phyloP scores from a whole-genome alignment of 2,797 vertebrate species.

The Sarcophilus harrisii region DNA sequence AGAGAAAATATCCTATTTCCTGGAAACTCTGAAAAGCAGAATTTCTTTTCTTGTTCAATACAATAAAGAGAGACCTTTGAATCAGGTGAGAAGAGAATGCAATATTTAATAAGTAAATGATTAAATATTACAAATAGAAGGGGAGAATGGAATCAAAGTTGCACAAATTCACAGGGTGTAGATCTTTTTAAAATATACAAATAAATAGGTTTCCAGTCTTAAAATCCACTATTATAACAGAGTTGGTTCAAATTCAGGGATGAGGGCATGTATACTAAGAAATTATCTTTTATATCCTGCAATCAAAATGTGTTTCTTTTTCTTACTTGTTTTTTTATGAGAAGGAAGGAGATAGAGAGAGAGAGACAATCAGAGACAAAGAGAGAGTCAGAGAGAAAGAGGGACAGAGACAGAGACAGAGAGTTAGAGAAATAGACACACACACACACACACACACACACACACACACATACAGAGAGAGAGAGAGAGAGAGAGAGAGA shows the following conservation, averaged over 20 bases:
- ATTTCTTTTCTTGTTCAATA: constrained; percentile 86
- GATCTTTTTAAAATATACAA: constrained; percentile 47
- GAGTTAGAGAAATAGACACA: too few species aligned
- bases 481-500: not conserved
- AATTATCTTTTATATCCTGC: constrained; percentile 30
- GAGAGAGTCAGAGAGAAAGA: constrained; percentile 4
- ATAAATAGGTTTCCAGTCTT: not conserved
- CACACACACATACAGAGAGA: too few species aligned
- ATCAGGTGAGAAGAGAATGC: constrained; percentile 82
- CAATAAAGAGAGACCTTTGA: constrained; percentile 84
- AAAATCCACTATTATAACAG: constrained; percentile 38
- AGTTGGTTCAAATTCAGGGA: constrained; percentile 8
- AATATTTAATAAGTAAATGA: constrained; percentile 35
- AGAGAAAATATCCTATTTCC: constrained; percentile 85
- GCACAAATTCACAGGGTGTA: not conserved
- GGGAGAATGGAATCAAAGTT: constrained; percentile 20
- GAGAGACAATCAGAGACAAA: not conserved
- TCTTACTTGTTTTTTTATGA: constrained; percentile 51
- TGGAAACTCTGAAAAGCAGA: constrained; percentile 85
- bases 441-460: too few species aligned
- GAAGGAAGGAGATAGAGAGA: not conserved
- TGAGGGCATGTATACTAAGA: constrained; percentile 56
- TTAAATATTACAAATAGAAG: not conserved
- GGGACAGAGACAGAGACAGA: not conserved
- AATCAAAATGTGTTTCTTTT: not conserved